These are phyloP conservation scores for Dinocampus coccinellae DNA, from an alignment of 2,888 invertebrate genomes.

Conservation along the genomic window DNA sequence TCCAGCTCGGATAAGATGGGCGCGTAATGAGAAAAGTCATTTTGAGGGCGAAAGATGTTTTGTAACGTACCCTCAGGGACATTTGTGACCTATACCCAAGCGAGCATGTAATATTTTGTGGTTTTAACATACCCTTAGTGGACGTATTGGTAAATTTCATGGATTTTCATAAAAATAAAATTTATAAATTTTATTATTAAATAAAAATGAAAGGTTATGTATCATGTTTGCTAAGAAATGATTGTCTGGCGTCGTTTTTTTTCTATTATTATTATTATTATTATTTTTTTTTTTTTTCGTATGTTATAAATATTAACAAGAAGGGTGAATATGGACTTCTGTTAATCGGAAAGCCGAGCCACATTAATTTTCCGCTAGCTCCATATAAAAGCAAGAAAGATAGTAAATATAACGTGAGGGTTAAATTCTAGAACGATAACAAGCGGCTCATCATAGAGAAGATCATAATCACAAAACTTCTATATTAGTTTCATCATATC, in stretches of 20 bases:
- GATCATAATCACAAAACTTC: slow-evolving; percentile 7
- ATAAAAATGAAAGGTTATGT: too few relatives aligned
- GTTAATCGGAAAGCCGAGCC: slow-evolving; percentile 54
- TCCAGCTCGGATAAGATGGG: slow-evolving; percentile 28
- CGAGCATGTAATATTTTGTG: neutral
- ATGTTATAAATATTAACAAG: slow-evolving; percentile 59
- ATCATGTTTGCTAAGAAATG: slow-evolving; percentile 41
- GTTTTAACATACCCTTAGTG: neutral
- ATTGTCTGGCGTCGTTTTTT: slow-evolving; percentile 46
- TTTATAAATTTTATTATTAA: neutral
- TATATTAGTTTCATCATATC: neutral
- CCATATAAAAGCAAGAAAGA: slow-evolving; percentile 41
- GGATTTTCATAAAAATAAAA: neutral
- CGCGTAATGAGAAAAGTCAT: slow-evolving; percentile 44
- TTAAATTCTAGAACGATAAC: slow-evolving; percentile 34
- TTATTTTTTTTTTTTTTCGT: slow-evolving; percentile 23
- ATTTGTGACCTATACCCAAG: slow-evolving; percentile 18
- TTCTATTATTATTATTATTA: too few relatives aligned
- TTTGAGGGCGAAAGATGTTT: slow-evolving; percentile 34
- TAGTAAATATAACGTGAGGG: slow-evolving; percentile 48
- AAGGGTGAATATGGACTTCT: slow-evolving; percentile 52
- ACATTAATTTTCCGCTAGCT: slow-evolving; percentile 61
- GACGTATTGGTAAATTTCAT: slow-evolving; percentile 15
- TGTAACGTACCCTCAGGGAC: slow-evolving; percentile 7
- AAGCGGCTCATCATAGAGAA: slow-evolving; percentile 12